Evolutionary conservation across 2,797 vertebrate species (phyloP), one percentile per base, ranked within the genome.

Genomic region (Syngnathus rostellatus): DNA sequence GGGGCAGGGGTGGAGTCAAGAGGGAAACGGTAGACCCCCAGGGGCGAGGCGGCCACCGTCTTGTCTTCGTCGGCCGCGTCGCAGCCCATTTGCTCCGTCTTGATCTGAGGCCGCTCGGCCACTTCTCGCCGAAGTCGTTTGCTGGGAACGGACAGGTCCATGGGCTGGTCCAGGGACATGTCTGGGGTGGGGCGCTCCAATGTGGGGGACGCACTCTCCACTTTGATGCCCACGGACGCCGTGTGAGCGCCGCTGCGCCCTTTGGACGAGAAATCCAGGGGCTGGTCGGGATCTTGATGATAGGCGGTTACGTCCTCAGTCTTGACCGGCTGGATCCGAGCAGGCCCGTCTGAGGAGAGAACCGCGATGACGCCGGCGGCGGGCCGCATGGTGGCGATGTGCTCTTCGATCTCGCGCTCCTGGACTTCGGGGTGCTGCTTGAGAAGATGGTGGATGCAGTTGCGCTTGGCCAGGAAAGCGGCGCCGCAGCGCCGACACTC

Each of bases 401-500:
- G 93, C 55, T 92, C 94, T 71, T 98, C 96, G 0, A 98, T 93
- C 85, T 98, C 94, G 1, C 84, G 84, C 83, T 98, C 97, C 12
- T 94, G 94, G 64, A 98, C 92, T 1, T 97, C 93, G 0, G 93
- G 89, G 81, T 99, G 97, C 80, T 98, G 95, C 84, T 97, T 98
- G 48, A 96, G 92, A 73, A 98, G 90, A 79, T 99, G 96, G 73
- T 97, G 96, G 84, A 98, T 90, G 81, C 96, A 98, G 72, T 96
- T 98, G 25, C 95, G 91, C 81, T 97, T 98, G 81, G 96, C 94
- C 0, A 95, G 89, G 72, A 99, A 99, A 38, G 94, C 87, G 0
- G 94, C 93, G 3, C 92, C 93, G 16, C 97, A 99, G 66, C 94
- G 94, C 25, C 92, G 91, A 83, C 96, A 99, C 83, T 96, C 94